Percentiles rank a stretch among this genome's conserved stretches.
These are phyloP conservation scores for Pampusana beccarii DNA, from an alignment of 2,113 vertebrate species.

Conservation along the genomic window DNA sequence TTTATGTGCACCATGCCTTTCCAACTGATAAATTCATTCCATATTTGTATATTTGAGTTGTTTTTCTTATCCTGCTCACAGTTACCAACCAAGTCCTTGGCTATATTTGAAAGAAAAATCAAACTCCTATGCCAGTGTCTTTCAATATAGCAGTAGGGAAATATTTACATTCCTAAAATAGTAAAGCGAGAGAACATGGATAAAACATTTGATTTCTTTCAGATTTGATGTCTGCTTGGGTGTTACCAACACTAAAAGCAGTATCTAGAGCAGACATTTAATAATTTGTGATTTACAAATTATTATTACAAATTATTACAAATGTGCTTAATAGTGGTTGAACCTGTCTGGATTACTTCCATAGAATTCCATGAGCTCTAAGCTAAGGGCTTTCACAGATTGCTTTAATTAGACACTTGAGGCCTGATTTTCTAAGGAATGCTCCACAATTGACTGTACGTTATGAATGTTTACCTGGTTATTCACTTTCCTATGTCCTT, in stretches of 20 bases:
- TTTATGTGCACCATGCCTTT: not conserved
- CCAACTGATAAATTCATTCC: not conserved
- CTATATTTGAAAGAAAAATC: not conserved
- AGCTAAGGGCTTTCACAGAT: not conserved
- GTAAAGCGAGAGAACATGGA: not conserved
- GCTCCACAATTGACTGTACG: not conserved
- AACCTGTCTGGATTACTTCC: not conserved
- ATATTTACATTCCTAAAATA: not conserved
- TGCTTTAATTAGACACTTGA: constrained; percentile 27
- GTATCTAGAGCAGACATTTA: not conserved
- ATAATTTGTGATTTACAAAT: not conserved
- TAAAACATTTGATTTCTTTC: not conserved
- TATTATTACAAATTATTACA: too few species aligned
- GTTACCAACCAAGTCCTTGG: not conserved
- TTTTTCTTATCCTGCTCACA: not conserved
- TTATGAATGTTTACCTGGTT: not conserved
- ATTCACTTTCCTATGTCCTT: not conserved
- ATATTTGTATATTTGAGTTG: not conserved
- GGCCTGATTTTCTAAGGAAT: not conserved
- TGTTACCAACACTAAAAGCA: not conserved
- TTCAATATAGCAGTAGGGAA: not conserved
- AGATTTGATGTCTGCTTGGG: not conserved
- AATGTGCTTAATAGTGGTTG: not conserved
- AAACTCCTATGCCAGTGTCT: not conserved
- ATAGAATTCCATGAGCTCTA: not conserved